phyloP scores from a whole-genome alignment of 2,888 invertebrate species.

The Cenopis cana region DNA sequence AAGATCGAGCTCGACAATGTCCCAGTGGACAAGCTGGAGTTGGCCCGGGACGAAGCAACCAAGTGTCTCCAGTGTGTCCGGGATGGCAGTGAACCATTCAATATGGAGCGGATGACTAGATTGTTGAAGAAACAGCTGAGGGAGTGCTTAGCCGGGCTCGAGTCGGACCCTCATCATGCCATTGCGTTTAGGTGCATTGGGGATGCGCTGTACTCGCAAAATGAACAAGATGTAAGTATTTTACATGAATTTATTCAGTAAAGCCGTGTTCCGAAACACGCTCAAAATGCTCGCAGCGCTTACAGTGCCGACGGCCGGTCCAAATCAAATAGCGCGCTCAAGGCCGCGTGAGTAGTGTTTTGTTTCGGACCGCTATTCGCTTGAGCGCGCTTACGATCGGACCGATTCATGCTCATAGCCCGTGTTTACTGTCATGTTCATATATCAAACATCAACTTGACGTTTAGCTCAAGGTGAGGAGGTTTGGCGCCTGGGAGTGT shows the following conservation, averaged over 20 bases:
- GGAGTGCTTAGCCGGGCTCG: conserved; percentile 89
- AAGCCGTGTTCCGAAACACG: too few species aligned
- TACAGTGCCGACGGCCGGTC: too few species aligned
- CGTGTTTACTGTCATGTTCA: too few species aligned
- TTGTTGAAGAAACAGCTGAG: conserved; percentile 89
- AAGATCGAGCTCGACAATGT: conserved; percentile 91
- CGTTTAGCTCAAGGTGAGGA: too few species aligned
- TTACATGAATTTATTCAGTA: not conserved
- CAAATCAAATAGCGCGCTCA: too few species aligned
- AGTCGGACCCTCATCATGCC: conserved; percentile 90
- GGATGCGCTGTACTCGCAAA: conserved; percentile 92
- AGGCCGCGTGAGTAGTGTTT: too few species aligned
- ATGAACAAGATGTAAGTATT: conserved; percentile 88
- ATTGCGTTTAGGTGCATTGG: conserved; percentile 92
- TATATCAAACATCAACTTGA: too few species aligned
- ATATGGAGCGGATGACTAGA: conserved; percentile 90
- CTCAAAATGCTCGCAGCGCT: too few species aligned
- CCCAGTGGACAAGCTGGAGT: conserved; percentile 87
- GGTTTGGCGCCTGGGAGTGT: too few species aligned
- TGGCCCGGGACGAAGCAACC: conserved; percentile 85
- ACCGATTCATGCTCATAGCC: too few species aligned
- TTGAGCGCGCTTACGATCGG: too few species aligned
- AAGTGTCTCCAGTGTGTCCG: conserved; percentile 60
- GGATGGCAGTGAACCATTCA: conserved; percentile 82
- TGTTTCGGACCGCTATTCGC: too few species aligned